Base-by-base conservation (phyloP, 1,140 invertebrate species). In the Drosophila orena region DNA sequence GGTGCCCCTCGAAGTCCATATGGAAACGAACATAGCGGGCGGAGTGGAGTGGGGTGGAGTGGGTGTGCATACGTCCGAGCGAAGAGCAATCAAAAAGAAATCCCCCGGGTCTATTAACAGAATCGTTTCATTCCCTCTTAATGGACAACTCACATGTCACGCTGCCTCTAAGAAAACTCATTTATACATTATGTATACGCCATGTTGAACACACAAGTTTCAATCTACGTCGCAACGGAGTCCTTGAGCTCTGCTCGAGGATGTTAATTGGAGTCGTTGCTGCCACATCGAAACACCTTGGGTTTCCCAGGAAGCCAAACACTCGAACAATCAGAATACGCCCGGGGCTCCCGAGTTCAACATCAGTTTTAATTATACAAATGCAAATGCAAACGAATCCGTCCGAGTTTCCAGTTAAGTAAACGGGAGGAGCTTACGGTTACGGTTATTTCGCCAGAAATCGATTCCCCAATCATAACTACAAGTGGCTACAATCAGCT, bases 181-280 rank as follows among this genome's bases (percentile, higher is more conserved):
- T 76, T 75, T 76, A 76, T 76, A 57, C 72, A 76, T 76, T 72
- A 72, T 72, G 68, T 72, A 72, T 72, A 72, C 69, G 69, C 47
- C 69, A 35, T 72, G 71, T 76, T 76, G 61, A 66, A 75, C 60
- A 75, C 43, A 75, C 47, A 52, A 57, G 68, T 47, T 71, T 70
- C 68, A 70, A 70, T 70, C 52, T 70, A 62, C 59, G 59, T 60
- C 59, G 54, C 54, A 40, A n/a, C 35, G 17, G 15, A 47, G 43
- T 38, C 53, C 64, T 56, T 57, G 64, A 59, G 52, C 42, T 37
- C 44, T 42, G 42, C 50, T 69, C 11, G 42, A 55, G 62, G 34
- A 62, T 50, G 47, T 50, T 50, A 50, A 27, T 40, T 40, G 37
- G n/a, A 40, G 53, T 56, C 38, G 27, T 56, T 43, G n/a, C 40